A percentile compares a stretch with the other conserved stretches of the same genome.
Evolutionary conservation across 2,797 vertebrate species (phyloP).

Genomic region (Sebastolobus alascanus): DNA sequence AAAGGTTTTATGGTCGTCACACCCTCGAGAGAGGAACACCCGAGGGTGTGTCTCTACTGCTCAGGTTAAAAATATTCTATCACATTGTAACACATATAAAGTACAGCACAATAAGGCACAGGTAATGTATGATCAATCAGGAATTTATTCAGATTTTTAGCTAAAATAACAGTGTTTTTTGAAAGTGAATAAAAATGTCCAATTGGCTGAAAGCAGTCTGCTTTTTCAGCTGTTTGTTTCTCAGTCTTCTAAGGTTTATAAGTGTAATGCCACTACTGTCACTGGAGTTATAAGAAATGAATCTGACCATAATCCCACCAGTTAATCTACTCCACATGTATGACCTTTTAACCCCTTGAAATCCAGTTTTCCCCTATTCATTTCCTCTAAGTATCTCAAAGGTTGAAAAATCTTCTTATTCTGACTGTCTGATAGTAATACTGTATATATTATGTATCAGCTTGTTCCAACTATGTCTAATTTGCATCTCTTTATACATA

Average conservation of each 20-base stretch:
- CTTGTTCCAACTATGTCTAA: background rate
- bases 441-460: background rate
- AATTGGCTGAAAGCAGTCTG: background rate
- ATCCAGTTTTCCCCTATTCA: background rate
- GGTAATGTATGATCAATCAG: background rate
- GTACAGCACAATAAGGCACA: background rate
- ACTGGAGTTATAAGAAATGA: background rate
- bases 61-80: background rate
- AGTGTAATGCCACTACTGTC: background rate
- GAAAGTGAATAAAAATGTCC: background rate
- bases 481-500: background rate
- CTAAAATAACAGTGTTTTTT: background rate
- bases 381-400: background rate
- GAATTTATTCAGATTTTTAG: background rate
- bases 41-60: background rate
- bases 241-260: background rate
- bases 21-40: background rate
- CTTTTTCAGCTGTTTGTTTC: background rate
- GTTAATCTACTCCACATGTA: background rate
- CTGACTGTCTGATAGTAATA: background rate
- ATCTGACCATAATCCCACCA: background rate
- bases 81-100: background rate
- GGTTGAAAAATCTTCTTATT: background rate
- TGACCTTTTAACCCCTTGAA: background rate
- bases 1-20: background rate